A percentile compares a stretch with the other conserved stretches of the same genome.
Evolutionary conservation across 2,888 invertebrate species (phyloP).

Genomic region (Byasa hedistus): DNA sequence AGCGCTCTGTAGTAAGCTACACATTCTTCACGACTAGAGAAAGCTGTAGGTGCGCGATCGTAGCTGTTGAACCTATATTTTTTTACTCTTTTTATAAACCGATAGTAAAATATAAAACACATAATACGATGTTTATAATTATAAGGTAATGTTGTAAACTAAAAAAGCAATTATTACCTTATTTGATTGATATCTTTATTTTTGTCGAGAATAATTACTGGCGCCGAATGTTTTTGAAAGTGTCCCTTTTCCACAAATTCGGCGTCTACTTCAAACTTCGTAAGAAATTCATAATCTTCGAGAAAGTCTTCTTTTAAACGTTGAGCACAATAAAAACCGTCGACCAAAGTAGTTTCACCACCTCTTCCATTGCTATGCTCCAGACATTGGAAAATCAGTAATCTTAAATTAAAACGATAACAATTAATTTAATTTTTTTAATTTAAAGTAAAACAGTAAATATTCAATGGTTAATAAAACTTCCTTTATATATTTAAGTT

Average conservation of each 20-base stretch:
- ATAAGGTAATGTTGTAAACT: background rate
- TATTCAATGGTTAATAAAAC: too few relatives aligned
- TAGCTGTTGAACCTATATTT: conserved; percentile 84
- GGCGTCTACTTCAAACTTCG: conserved; percentile 78
- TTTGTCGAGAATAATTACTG: conserved; percentile 79
- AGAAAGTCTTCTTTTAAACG: conserved; percentile 75
- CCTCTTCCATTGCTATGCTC: conserved; percentile 80
- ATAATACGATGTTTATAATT: background rate
- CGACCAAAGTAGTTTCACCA: conserved; percentile 86
- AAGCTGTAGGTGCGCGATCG: conserved; percentile 84
- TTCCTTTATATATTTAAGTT: too few relatives aligned
- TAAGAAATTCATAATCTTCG: conserved; percentile 80
- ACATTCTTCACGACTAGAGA: conserved; percentile 73
- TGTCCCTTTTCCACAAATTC: conserved; percentile 83
- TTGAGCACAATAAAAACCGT: conserved; percentile 85
- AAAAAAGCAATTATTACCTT: conserved; percentile 57
- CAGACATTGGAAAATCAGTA: conserved; percentile 71
- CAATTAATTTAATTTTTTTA: too few relatives aligned
- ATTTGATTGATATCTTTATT: conserved; percentile 81
- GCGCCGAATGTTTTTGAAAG: conserved; percentile 78
- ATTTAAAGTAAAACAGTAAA: too few relatives aligned
- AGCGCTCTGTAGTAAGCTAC: conserved; percentile 82
- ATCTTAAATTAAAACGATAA: conserved; percentile 42
- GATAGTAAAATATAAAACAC: background rate
- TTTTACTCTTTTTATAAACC: background rate